Percentiles rank a stretch among this genome's conserved stretches.
Conservation (phyloP, 2,888 invertebrate species). For the Monopis laevigella region DNA sequence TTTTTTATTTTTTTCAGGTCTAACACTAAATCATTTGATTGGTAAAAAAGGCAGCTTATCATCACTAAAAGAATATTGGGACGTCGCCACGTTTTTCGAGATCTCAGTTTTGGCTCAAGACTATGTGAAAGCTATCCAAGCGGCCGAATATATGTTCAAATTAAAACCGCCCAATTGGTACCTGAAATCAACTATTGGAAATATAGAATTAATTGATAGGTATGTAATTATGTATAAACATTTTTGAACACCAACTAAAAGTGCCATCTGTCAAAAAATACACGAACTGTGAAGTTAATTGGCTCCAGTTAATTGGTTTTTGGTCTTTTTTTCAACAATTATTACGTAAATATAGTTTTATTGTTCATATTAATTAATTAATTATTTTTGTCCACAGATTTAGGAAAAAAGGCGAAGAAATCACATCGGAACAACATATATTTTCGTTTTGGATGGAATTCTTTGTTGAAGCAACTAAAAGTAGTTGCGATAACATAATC, state of each 20-base stretch:
- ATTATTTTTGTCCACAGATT: slow-evolving; percentile 61
- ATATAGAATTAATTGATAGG: slow-evolving; percentile 91
- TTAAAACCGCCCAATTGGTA: slow-evolving; percentile 94
- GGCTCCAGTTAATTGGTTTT: no score
- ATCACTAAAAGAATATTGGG: slow-evolving; percentile 97
- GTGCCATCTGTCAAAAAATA: no score
- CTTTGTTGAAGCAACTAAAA: slow-evolving; percentile 92
- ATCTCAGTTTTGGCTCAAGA: slow-evolving; percentile 98
- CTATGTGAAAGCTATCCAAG: slow-evolving; percentile 95
- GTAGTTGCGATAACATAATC: slow-evolving; percentile 81
- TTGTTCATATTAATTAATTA: background rate
- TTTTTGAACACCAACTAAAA: no score
- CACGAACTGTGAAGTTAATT: no score
- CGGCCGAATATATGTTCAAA: slow-evolving; percentile 94
- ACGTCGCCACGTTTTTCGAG: slow-evolving; percentile 98
- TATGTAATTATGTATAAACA: no score
- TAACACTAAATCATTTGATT: slow-evolving; percentile 95
- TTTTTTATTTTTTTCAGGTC: slow-evolving; percentile 66
- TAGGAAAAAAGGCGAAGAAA: slow-evolving; percentile 81
- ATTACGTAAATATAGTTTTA: background rate
- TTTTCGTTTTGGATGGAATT: slow-evolving; percentile 99
- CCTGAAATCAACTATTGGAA: slow-evolving; percentile 95
- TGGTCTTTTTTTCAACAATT: background rate
- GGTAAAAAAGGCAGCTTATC: slow-evolving; percentile 96
- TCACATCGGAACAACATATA: slow-evolving; percentile 84